Conservation (phyloP, 2,888 invertebrate genomes). For the Osedax fenrisi region DNA sequence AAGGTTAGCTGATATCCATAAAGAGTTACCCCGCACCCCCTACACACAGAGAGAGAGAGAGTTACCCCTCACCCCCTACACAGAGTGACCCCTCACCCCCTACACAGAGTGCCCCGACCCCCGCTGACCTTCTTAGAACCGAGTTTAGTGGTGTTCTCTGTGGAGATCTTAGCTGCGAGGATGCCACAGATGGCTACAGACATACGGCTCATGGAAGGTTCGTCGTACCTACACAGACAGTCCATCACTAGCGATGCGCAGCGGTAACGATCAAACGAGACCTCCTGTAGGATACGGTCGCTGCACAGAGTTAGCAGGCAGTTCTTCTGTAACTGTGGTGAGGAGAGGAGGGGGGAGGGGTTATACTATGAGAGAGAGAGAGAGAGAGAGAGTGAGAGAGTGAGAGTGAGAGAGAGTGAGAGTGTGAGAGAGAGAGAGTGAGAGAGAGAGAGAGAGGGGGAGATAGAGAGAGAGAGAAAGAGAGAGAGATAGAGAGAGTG, state of each 20-base stretch:
- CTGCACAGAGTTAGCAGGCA: conserved; percentile 63
- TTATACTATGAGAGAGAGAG: background rate
- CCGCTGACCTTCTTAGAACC: conserved; percentile 55
- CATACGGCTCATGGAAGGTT: conserved; percentile 64
- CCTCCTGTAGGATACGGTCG: conserved; percentile 65
- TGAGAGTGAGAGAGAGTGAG: background rate
- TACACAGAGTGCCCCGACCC: too few relatives aligned
- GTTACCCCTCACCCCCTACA: too few relatives aligned
- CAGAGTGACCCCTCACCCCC: too few relatives aligned
- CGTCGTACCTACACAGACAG: conserved; percentile 61
- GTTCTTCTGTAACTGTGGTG: conserved; percentile 59
- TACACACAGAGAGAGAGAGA: too few relatives aligned
- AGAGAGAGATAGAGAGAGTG: background rate
- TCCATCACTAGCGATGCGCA: conserved; percentile 64
- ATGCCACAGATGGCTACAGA: conserved; percentile 69
- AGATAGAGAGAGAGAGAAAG: background rate
- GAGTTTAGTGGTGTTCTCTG: conserved; percentile 59
- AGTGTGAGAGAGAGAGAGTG: background rate
- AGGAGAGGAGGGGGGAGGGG: background rate
- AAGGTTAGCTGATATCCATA: too few relatives aligned
- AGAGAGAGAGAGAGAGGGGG: background rate
- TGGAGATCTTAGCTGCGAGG: conserved; percentile 58
- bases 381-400: background rate
- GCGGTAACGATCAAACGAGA: conserved; percentile 58
- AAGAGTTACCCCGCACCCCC: too few relatives aligned